A percentile compares a stretch with the other conserved stretches of the same genome.
Conservation (phyloP, 1,140 invertebrate genomes). For the Amyelois transitella region DNA sequence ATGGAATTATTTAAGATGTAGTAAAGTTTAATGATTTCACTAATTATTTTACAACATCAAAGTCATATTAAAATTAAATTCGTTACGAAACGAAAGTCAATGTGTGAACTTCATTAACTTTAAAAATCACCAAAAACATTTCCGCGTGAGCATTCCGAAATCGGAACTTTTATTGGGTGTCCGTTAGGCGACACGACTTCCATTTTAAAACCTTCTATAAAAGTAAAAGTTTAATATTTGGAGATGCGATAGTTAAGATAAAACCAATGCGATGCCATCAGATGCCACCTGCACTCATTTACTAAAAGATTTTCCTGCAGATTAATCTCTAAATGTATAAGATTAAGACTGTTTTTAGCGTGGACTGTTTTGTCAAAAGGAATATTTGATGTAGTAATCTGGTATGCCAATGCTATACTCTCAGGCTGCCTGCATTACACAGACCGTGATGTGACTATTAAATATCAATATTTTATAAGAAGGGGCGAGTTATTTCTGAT, state of each 20-base stretch:
- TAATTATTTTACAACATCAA: background rate
- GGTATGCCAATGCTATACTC: conserved; percentile 60
- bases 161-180: conserved; percentile 30
- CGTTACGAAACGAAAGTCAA: background rate
- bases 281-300: conserved; percentile 60
- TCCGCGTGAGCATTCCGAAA: background rate
- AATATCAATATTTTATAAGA: conserved; percentile 71
- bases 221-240: conserved; percentile 70
- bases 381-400: conserved; percentile 66
- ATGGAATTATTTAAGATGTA: too few relatives aligned
- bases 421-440: conserved; percentile 63
- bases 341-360: conserved; percentile 15
- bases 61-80: background rate
- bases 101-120: conserved; percentile 1
- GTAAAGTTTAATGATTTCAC: too few relatives aligned
- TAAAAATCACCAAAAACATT: background rate
- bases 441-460: conserved; percentile 55
- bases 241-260: conserved; percentile 67
- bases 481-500: conserved; percentile 51
- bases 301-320: conserved; percentile 14
- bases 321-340: conserved; percentile 6
- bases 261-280: conserved; percentile 39
- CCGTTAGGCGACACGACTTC: conserved; percentile 51
- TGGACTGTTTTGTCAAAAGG: conserved; percentile 29
- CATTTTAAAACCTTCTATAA: conserved; percentile 58